Evolutionary conservation across 2,797 vertebrate species (phyloP).

Genomic region (Bryconaethiops microstoma): DNA sequence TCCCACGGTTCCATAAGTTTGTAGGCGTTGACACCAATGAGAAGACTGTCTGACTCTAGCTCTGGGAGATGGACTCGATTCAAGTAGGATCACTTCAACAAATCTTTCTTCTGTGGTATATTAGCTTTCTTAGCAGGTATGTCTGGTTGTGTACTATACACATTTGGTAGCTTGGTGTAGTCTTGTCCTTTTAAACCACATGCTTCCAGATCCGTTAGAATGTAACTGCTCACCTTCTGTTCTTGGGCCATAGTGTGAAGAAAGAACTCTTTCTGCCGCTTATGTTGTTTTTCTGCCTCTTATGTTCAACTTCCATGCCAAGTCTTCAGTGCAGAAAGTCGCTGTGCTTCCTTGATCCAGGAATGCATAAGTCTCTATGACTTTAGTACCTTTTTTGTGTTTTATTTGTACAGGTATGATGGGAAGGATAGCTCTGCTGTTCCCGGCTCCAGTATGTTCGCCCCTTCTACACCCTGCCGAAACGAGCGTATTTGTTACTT

Average conservation of each 20-base stretch:
- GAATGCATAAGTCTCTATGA: background rate
- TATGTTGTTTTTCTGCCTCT: background rate
- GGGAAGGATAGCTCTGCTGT: background rate
- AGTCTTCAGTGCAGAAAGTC: background rate
- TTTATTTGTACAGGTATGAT: background rate
- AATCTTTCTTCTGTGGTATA: background rate
- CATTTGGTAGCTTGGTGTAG: background rate
- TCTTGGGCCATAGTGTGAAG: conserved; percentile 20
- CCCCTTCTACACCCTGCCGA: background rate
- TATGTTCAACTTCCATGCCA: conserved; percentile 3
- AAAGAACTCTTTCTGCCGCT: no score
- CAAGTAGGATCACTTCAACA: background rate
- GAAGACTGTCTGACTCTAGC: background rate
- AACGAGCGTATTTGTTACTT: background rate
- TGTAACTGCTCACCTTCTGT: conserved; percentile 7
- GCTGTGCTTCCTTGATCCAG: background rate
- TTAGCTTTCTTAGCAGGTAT: background rate
- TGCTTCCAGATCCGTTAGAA: conserved; percentile 15
- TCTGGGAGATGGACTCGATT: background rate
- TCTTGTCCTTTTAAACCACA: conserved; percentile 31
- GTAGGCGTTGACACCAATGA: background rate
- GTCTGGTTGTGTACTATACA: no score
- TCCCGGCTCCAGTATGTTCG: background rate
- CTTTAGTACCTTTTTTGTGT: background rate
- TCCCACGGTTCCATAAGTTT: no score